Base-by-base conservation (phyloP, 2,888 invertebrate species). In the Apotomis turbidana region DNA sequence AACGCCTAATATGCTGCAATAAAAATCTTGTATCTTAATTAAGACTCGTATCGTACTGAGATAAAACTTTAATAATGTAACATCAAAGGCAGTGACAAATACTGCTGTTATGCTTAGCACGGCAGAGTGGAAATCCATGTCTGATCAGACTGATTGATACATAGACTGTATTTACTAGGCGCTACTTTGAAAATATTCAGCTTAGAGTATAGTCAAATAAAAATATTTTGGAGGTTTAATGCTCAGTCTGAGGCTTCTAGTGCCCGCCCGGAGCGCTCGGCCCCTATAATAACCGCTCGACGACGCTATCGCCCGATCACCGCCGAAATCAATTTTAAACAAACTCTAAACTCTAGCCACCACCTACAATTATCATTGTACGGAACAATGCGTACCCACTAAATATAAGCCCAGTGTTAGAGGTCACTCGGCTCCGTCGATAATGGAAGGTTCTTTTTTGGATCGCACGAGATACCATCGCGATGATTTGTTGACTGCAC, bases 251-350 rank as follows among this genome's bases (percentile, higher is more conserved):
- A 68, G 57, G 63, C 68, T 72, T 58, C 62, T 63, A 63, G 72
- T 13, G 9, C 54, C 67, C 67, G 72, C 81, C 83, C 76, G 79
- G 75, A 80, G 83, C 83, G 79, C 76, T 79, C 76, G 66, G 74
- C 76, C 83, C 84, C 86, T 84, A 84, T 90, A 90, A 91, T 90
- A 89, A 89, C 78, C 83, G 75, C 77, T 81, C 83, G 85, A 84
- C 83, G 85, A 84, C 85, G 85, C 80, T 91, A 92, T 93, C 93
- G 81, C 80, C 77, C 80, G 85, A 91, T 93, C 92, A 86, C 82
- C 83, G 82, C 89, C 92, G 87, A 90, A 93, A 92, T 92, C 93
- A 91, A 93, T 93, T 93, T 91, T 90, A 91, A 92, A 92, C 90
- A 91, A 91, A 92, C 91, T 90, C 86, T 86, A 86, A 91, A 91